Conservation (phyloP, 2,797 vertebrate genomes). For the Acanthiza pusilla region DNA sequence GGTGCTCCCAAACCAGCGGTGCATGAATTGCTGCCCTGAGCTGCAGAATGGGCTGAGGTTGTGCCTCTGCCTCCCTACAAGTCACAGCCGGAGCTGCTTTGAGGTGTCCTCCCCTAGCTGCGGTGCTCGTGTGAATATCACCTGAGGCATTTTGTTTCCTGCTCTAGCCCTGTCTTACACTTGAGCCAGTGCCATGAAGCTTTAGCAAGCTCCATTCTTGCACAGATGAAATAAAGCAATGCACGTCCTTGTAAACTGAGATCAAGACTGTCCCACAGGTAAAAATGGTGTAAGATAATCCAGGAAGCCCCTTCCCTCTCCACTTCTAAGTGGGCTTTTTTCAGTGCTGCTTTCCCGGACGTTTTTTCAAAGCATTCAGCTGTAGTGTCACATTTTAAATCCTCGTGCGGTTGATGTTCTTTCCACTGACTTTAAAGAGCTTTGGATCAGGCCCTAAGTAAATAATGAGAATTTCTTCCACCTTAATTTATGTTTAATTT, state of each 20-base stretch:
- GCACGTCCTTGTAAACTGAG: background rate
- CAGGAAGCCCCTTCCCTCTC: background rate
- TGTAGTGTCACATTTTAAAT: background rate
- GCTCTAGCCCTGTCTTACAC: background rate
- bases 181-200: background rate
- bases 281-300: background rate
- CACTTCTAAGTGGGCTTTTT: background rate
- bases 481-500: slow-evolving; percentile 56
- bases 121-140: accelerated
- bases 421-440: slow-evolving; percentile 25
- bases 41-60: background rate
- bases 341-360: background rate
- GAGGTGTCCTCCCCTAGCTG: background rate
- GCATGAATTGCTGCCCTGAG: accelerated
- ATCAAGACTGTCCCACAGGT: background rate
- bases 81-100: background rate
- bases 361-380: background rate
- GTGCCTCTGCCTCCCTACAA: background rate
- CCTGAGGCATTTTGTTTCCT: background rate
- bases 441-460: slow-evolving; percentile 34
- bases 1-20: accelerated
- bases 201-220: background rate
- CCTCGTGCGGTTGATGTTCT: background rate
- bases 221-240: background rate
- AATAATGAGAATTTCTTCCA: slow-evolving; percentile 48